These are phyloP conservation scores for Bolinopsis microptera DNA, from an alignment of 37 sponge, comb jelly and placozoan genomes.

Conservation along the genomic window DNA sequence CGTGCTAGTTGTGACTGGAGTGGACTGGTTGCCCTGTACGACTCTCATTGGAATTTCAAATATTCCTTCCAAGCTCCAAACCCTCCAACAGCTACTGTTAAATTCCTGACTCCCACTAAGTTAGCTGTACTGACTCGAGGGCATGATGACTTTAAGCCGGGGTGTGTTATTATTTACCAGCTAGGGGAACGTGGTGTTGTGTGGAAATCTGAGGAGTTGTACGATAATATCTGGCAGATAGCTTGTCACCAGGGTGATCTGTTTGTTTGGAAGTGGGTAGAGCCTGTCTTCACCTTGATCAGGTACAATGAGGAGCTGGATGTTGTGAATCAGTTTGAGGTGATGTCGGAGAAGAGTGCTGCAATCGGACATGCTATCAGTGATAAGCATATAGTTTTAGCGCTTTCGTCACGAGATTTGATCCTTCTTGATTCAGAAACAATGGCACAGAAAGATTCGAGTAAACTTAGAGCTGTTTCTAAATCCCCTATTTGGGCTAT, in stretches of 20 bases:
- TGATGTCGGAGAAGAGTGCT: background rate
- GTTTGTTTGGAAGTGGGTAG: constrained; percentile 40
- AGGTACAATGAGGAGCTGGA: background rate
- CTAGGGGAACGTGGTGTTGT: background rate
- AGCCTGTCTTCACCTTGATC: constrained; percentile 16
- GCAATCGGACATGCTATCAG: constrained; percentile 25
- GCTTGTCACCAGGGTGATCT: background rate
- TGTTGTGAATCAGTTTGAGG: background rate
- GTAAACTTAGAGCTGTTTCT: background rate
- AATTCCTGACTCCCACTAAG: background rate
- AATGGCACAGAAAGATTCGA: background rate
- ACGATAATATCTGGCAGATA: constrained; percentile 1
- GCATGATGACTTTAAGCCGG: background rate
- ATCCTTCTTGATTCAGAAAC: constrained; percentile 18
- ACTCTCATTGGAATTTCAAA: background rate
- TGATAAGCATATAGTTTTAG: background rate
- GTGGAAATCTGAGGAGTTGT: background rate
- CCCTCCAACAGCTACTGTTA: background rate
- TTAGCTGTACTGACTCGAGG: constrained; percentile 3
- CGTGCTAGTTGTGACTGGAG: constrained; percentile 28
- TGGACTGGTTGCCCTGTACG: constrained; percentile 22
- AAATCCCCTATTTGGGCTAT: constrained; percentile 28
- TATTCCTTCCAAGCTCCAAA: background rate
- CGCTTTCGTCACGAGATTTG: background rate
- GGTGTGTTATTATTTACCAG: background rate